Evolutionary conservation across 2,888 invertebrate species (phyloP).

Genomic region (Lacanobia wlatinum): DNA sequence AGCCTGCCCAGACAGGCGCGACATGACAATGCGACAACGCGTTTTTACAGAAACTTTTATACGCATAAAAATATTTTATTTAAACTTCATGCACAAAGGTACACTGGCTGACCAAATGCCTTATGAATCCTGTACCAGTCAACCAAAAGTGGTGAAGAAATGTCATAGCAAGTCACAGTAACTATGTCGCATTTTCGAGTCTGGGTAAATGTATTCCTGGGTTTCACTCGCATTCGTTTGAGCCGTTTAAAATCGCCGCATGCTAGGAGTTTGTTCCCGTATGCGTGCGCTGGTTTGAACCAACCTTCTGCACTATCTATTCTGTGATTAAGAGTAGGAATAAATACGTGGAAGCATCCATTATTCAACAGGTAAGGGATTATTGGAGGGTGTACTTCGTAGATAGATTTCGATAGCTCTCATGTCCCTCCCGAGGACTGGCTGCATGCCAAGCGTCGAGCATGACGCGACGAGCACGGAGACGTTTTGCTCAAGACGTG

Average conservation of each 20-base stretch:
- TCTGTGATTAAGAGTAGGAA: conserved; percentile 48
- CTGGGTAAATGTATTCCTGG: background rate
- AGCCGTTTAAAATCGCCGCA: background rate
- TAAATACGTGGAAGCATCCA: conserved; percentile 70
- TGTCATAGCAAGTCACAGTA: too few relatives aligned
- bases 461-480: conserved; percentile 51
- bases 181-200: too few relatives aligned
- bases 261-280: too few relatives aligned
- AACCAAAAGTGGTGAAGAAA: too few relatives aligned
- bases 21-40: background rate
- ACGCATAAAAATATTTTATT: too few relatives aligned
- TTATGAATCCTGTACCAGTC: too few relatives aligned
- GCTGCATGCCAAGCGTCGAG: conserved; percentile 69
- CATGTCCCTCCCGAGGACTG: conserved; percentile 63
- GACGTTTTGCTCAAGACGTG: conserved; percentile 41
- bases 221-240: too few relatives aligned
- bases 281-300: background rate
- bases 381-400: conserved; percentile 69
- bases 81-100: too few relatives aligned
- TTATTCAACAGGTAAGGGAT: conserved; percentile 83
- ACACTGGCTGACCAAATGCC: too few relatives aligned
- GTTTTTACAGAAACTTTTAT: too few relatives aligned
- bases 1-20: too few relatives aligned
- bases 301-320: conserved; percentile 17
- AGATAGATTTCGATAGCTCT: conserved; percentile 74